Evolutionary conservation across 2,888 invertebrate genomes (phyloP).

Genomic region (Mylabris sibirica): DNA sequence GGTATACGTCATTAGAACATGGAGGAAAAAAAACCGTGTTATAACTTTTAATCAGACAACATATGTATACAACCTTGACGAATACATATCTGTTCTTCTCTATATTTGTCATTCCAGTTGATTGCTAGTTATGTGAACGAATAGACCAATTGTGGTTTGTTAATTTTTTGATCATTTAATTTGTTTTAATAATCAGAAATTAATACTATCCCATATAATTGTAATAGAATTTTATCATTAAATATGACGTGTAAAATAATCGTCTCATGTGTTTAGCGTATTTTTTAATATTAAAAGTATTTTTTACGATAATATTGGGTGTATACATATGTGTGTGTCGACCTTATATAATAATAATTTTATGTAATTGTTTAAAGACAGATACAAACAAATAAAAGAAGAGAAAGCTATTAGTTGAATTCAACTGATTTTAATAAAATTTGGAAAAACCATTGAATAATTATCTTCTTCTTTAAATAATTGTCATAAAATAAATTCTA

Average conservation of each 20-base stretch:
- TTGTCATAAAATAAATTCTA: not conserved
- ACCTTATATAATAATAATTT: not conserved
- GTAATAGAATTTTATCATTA: not conserved
- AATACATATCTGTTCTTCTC: constrained; percentile 10
- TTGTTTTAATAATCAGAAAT: not conserved
- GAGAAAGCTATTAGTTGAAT: not conserved
- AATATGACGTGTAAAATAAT: not conserved
- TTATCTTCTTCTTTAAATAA: not conserved
- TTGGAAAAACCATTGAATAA: not conserved
- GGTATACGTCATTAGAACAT: constrained; percentile 1
- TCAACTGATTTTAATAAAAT: not conserved
- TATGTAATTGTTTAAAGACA: not conserved
- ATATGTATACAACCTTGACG: constrained; percentile 9
- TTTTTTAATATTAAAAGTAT: not conserved
- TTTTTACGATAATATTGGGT: not conserved
- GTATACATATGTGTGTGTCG: not conserved
- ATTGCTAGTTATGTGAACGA: not conserved
- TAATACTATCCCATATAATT: not conserved
- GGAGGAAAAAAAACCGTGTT: not conserved
- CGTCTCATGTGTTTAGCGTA: not conserved
- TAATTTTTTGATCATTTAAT: not conserved
- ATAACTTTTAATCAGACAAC: not conserved
- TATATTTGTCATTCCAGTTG: constrained; percentile 3
- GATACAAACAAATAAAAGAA: not conserved
- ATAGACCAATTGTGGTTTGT: not conserved